Evolutionary conservation across 2,797 vertebrate genomes (phyloP), one percentile per base, ranked within the genome.

Genomic region (Moxostoma hubbsi): DNA sequence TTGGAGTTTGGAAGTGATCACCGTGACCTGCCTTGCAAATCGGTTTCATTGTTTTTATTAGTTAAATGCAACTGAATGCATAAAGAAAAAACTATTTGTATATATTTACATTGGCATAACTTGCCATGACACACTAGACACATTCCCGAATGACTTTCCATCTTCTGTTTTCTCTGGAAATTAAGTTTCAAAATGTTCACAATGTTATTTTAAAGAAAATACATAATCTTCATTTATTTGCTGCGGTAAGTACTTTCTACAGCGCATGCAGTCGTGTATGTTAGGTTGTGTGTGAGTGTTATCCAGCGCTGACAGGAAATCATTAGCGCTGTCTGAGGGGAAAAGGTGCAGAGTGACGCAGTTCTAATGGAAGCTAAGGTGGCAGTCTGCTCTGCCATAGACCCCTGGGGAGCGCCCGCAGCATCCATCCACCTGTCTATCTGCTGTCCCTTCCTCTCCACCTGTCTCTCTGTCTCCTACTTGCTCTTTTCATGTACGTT

Each of bases 351-450:
- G 75, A 83, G 50, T 79, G 79, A 81, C 64, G 16, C 12, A 61
- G 16, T 49, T 82, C 76, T 70, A 81, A 81, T 69, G 49, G 75
- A 77, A 81, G 76, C 77, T 74, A 79, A 77, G 65, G 84, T 85
- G 76, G 49, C 76, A 71, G 73, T 80, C 65, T 74, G 13, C 80
- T 69, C 47, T 63, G 62, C 65, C 58, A 58, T 13, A 4, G 79
- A 78, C 65, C 51, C 69, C 63, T 13, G 62, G 24, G 59, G 64
- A 77, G 61, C 12, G 7, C 64, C 67, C 24, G 6, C 50, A 71
- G 68, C 67, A 64, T 51, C 55, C 73, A 58, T 47, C 73, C 51
- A 7, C 59, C 80, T 58, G 62, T 79, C 67, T 74, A 50, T 77
- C 43, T 75, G 49, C 50, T 57, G 13, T 54, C 61, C 36, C 61